Evolutionary conservation across 23 tunicate genomes (phyloP).

Genomic region (Phallusia fumigata): DNA sequence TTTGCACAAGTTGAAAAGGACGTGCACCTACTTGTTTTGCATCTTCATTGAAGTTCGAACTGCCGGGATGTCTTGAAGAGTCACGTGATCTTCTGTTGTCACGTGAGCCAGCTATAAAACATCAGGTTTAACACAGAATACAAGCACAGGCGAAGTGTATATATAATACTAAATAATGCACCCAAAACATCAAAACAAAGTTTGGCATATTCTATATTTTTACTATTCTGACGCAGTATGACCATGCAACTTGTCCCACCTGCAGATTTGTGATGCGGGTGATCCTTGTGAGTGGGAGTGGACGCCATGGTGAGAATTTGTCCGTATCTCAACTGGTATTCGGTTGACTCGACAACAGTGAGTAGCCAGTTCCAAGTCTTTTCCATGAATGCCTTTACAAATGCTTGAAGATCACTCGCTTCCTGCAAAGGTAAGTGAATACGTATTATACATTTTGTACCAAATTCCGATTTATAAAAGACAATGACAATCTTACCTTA

Average conservation of each 20-base stretch:
- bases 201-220: too few species aligned
- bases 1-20: too few species aligned
- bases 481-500: too few species aligned
- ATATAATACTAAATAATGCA: too few species aligned
- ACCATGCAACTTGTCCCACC: not conserved
- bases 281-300: conserved; percentile 50
- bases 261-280: conserved; percentile 50
- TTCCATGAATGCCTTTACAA: conserved; percentile 33
- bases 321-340: conserved; percentile 85
- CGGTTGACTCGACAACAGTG: conserved; percentile 67
- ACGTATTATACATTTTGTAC: too few species aligned
- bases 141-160: too few species aligned
- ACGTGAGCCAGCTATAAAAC: not conserved
- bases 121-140: not conserved
- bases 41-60: conserved; percentile 12
- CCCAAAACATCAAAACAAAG: too few species aligned
- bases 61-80: not conserved
- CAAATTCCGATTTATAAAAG: not conserved
- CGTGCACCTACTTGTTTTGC: conserved; percentile 38
- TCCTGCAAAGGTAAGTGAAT: conserved; percentile 41
- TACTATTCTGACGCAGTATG: too few species aligned
- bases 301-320: conserved; percentile 68
- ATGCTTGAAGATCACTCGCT: conserved; percentile 19
- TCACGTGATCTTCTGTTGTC: conserved; percentile 14
- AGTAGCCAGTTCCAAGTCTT: conserved; percentile 85